Evolutionary conservation across 2,888 invertebrate genomes (phyloP).

Genomic region (Hydraecia micacea): DNA sequence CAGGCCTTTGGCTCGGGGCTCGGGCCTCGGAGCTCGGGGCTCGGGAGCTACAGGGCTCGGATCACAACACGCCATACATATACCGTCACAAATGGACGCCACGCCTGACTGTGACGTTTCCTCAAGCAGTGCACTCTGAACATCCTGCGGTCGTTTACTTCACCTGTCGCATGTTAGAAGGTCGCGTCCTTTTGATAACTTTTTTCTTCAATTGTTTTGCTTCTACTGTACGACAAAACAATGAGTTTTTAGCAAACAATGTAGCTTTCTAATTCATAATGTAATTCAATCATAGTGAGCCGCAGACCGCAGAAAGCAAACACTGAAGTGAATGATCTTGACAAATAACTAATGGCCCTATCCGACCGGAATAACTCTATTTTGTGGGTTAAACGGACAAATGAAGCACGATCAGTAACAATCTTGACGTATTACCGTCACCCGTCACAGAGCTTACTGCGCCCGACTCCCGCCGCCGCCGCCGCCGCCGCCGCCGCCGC

Average conservation of each 20-base stretch:
- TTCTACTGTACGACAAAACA: not conserved
- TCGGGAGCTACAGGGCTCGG: too few species aligned
- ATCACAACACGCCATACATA: not conserved
- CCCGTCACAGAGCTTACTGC: conserved; percentile 10
- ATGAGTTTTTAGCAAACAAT: not conserved
- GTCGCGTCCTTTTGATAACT: not conserved
- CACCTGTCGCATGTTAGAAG: not conserved
- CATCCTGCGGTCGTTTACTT: not conserved
- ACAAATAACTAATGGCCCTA: conserved; percentile 17
- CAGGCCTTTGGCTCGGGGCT: too few species aligned
- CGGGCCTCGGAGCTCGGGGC: not conserved
- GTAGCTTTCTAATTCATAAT: not conserved
- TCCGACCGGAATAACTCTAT: not conserved
- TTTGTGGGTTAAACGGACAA: conserved; percentile 17
- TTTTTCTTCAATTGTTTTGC: not conserved
- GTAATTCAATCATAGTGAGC: not conserved
- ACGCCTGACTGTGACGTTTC: not conserved
- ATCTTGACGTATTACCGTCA: conserved; percentile 23
- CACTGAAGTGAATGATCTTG: not conserved
- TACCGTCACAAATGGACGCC: not conserved
- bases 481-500: too few species aligned
- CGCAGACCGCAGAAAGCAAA: not conserved
- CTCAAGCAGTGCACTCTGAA: not conserved
- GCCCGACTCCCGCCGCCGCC: not conserved
- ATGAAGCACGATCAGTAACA: conserved; percentile 28